These are phyloP conservation scores for Tiaroga cobitis DNA, from an alignment of 2,797 vertebrate species.

Conservation along the genomic window DNA sequence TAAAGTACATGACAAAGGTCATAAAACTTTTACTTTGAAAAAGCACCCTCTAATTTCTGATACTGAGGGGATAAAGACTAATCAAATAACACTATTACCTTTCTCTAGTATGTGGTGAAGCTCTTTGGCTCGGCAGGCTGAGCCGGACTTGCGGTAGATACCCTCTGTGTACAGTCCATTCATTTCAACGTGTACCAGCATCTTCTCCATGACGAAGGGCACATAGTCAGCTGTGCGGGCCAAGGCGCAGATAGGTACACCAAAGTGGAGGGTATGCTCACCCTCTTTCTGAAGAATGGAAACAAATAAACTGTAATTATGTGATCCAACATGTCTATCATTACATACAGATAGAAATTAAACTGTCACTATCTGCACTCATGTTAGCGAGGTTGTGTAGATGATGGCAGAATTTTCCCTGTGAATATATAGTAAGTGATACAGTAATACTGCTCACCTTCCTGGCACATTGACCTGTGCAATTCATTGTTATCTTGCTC, in stretches of 20 bases:
- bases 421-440: neutral
- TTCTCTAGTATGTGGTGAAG: conserved; percentile 87
- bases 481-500: conserved; percentile 84
- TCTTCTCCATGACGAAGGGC: conserved; percentile 88
- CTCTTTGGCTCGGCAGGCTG: conserved; percentile 87
- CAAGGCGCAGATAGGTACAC: conserved; percentile 85
- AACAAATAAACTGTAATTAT: conserved; percentile 1
- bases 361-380: neutral
- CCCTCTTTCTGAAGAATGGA: conserved; percentile 69
- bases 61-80: neutral
- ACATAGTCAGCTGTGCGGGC: conserved; percentile 81
- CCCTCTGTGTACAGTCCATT: conserved; percentile 95
- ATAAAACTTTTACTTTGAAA: neutral
- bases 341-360: neutral
- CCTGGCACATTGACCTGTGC: conserved; percentile 77
- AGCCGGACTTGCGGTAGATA: conserved; percentile 96
- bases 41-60: neutral
- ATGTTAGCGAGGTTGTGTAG: neutral
- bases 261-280: conserved; percentile 82
- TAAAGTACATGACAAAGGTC: conserved; percentile 1
- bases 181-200: conserved; percentile 92
- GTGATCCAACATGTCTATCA: neutral
- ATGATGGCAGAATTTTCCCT: neutral
- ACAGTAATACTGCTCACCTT: conserved; percentile 75
- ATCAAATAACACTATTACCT: conserved; percentile 68